Base-by-base conservation (phyloP, 2,797 vertebrate species). In the Merluccius polli region DNA sequence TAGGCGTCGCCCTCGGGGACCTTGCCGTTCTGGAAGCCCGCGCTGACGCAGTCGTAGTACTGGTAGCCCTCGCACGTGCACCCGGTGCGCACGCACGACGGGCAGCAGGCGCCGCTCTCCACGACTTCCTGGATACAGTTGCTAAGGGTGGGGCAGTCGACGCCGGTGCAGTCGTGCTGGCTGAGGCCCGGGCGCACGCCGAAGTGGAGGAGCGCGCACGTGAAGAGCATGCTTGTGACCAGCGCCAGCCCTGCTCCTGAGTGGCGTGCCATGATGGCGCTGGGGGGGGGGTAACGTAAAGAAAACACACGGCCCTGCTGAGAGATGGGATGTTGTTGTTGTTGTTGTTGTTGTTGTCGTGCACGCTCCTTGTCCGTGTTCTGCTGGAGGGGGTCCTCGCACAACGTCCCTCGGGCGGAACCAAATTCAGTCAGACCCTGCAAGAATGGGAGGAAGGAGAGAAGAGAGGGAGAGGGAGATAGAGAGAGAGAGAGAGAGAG, bases 11-110 rank as follows among this genome's bases (percentile, higher is more conserved):
- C 95, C 21, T 97, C 97, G 0, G 95, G 96, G 10, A 99, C 97
- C 6, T 95, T 95, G 75, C 97, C 97, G 0, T 95, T 94, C 88
- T 93, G 81, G 13, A 98, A 99, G 75, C 97, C 97, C 0, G 95
- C 96, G 0, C 93, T 95, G 83, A 97, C 74, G 1, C 97, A 99
- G 83, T 99, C 97, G 0, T 99, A 99, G 88, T 95, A 98, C 80
- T 99, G 97, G 90, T 98, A 99, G 7, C 97, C 97, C 83, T 98
- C 95, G 0, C 97, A 98, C 0, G 89, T 89, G 38, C 97, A 99
- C 67, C 97, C 97, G 0, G 86, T 94, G 80, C 95, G 95, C 70
- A 94, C 77, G 4, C 97, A 98, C 0, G 93, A 89, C 69, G 95
- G 90, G 0, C 97, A 99, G 85, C 97, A 99, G 31, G 93, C 90